Evolutionary conservation across 2,888 invertebrate species (phyloP), one percentile per base, ranked within the genome.

Genomic region (Ethmia dodecea): DNA sequence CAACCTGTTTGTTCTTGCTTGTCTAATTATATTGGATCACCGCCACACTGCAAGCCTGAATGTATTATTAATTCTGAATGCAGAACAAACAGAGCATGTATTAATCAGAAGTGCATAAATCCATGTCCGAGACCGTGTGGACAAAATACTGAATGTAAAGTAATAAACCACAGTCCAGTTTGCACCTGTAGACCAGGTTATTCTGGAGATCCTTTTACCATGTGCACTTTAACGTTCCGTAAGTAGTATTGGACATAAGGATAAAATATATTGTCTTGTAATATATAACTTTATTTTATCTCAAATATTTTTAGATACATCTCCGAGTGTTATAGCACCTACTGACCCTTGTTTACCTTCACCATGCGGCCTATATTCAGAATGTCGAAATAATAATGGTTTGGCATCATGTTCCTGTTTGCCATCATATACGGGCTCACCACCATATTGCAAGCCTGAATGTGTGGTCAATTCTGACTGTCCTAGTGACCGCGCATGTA

Each of bases 1-100:
- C 91, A 92, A 68, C 91, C 91, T 0, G 89, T 92, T 27, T 94
- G 93, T 61, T 91, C 92, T 20, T 94, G 94, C 60, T 73, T 91
- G 31, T 83, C 89, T 5, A 88, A 88, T 53, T 91, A 90, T 51
- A 83, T 90, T 37, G 93, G 93, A 31, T 86, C 87, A 44, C 92
- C 91, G 28, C 91, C 89, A 28, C 84, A 81, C 44, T 89, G 89
- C 55, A 87, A 88, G 44, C 89, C 92, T 5, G 91, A 92, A 70
- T 92, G 92, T 60, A 81, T 89, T 9, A 80, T 88, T 3, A 91
- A 90, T 57, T 87, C 90, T 0, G 92, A 92, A 55, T 93, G 93
- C 63, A 83, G 86, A 37, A 63, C 84, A 13, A 88, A 90, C 49
- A 88, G 87, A 61, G 92, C 93, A 8, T 93, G 93, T 55, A 70